phyloP scores from a whole-genome alignment of 2,797 vertebrate genomes.

The Ataeniobius toweri region DNA sequence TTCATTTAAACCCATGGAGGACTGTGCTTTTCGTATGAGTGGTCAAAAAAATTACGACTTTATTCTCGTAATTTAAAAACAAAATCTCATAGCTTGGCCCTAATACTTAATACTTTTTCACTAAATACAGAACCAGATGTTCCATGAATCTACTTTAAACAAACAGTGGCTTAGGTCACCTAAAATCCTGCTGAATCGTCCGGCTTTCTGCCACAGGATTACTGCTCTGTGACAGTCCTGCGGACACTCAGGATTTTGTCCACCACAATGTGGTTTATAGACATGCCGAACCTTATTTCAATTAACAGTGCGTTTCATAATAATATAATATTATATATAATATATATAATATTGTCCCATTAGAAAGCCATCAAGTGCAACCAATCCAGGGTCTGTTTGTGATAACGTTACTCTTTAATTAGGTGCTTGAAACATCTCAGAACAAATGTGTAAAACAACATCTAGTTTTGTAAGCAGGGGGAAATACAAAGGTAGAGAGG shows the following conservation, averaged over 20 bases:
- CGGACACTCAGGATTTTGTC: not conserved
- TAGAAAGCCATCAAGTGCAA: not conserved
- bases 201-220: constrained; percentile 48
- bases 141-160: not conserved
- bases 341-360: not conserved
- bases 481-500: constrained; percentile 18
- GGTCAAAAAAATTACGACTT: no score
- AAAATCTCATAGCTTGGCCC: no score
- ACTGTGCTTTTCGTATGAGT: no score
- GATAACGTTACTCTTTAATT: constrained; percentile 66
- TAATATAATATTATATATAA: no score
- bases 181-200: constrained; percentile 37
- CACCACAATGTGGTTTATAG: not conserved
- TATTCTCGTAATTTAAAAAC: no score
- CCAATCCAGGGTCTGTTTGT: constrained; percentile 3
- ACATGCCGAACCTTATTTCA: not conserved
- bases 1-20: no score
- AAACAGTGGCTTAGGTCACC: constrained; percentile 14
- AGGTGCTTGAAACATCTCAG: constrained; percentile 59
- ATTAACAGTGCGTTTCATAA: not conserved
- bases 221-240: constrained; percentile 22
- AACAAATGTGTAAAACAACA: constrained; percentile 56
- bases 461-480: constrained; percentile 18
- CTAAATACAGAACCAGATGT: not conserved
- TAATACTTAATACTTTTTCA: no score